These are phyloP conservation scores for Reinhardtius hippoglossoides DNA, from an alignment of 2,113 vertebrate species.

Conservation along the genomic window DNA sequence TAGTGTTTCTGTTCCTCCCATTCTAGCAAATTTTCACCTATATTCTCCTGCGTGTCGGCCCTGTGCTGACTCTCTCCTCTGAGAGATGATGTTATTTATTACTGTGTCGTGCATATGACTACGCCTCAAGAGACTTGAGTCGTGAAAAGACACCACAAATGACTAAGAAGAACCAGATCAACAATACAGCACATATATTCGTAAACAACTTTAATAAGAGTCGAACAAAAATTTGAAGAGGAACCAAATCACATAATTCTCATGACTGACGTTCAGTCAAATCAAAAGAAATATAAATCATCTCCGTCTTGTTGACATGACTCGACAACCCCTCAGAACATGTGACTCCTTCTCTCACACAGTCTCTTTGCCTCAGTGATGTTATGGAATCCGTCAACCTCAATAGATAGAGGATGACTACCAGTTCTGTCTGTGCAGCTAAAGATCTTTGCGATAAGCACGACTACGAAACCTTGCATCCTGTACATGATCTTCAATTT, in stretches of 20 bases:
- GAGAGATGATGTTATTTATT: conserved; percentile 27
- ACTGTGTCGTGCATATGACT: background rate
- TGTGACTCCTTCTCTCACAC: background rate
- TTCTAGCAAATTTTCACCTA: conserved; percentile 3
- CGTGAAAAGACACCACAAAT: conserved; percentile 7
- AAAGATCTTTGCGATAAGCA: background rate
- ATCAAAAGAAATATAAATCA: background rate
- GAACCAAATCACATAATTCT: background rate
- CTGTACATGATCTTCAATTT: background rate
- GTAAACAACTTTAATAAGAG: conserved; percentile 4
- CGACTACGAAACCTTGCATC: background rate
- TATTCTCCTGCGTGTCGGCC: background rate
- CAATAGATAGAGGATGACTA: background rate
- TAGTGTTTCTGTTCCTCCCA: background rate
- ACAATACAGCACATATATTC: conserved; percentile 1
- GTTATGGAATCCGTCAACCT: background rate
- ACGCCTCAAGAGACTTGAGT: background rate
- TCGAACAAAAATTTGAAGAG: background rate
- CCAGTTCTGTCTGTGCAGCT: background rate
- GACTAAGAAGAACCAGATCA: conserved; percentile 48
- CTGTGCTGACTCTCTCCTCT: background rate
- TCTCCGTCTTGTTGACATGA: too few species aligned
- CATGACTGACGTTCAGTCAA: background rate
- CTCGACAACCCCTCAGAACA: too few species aligned
- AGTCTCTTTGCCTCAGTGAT: background rate